Evolutionary conservation across 2,888 invertebrate species (phyloP), one percentile per base, ranked within the genome.

Genomic region (Lottia scabra): DNA sequence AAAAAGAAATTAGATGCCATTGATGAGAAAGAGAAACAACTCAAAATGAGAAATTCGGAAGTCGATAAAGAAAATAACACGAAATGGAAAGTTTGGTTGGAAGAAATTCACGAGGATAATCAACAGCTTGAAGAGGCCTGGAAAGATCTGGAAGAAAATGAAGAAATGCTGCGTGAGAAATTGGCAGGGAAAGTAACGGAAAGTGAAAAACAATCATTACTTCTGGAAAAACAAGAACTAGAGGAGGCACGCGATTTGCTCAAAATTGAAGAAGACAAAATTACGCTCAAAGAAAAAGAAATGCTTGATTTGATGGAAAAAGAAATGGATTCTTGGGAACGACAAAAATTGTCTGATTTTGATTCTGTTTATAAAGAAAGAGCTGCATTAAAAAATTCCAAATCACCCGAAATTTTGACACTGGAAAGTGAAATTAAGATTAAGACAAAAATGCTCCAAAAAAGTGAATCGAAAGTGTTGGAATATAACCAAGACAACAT

Each of bases 261-360:
- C 30, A 79, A 81, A 44, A 72, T 80, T 56, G 85, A 86, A 68
- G 84, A 84, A 71, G 74, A 83, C 46, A 80, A 76, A 63, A 74
- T 85, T 23, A 79, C 81, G 27, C 43, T 76, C 38, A 78, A 78
- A 67, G 83, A 84, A 68, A 80, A 83, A 62, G 78, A 81, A 26
- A 75, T 83, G 68, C 71, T 84, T 65, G 84, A 83, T 72, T 72
- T 79, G 43, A 78, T 84, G 67, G 84, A 84, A 71, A 71, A 75
- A n/a, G 84, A 85, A 72, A 83, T 84, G 80, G 83, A 85, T 62
- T 75, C 90, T 91, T 73, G 92, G 92, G 87, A 93, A 81, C 88
- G 90, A 78, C 90, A 91, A 71, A 91, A 91, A 74, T 90, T 91
- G 19, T 63, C 74, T n/a, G 78, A 78, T 69, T 66, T 78, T 23